These are phyloP conservation scores for Ficedula albicollis DNA, from an alignment of 2,797 vertebrate genomes.

Conservation along the genomic window DNA sequence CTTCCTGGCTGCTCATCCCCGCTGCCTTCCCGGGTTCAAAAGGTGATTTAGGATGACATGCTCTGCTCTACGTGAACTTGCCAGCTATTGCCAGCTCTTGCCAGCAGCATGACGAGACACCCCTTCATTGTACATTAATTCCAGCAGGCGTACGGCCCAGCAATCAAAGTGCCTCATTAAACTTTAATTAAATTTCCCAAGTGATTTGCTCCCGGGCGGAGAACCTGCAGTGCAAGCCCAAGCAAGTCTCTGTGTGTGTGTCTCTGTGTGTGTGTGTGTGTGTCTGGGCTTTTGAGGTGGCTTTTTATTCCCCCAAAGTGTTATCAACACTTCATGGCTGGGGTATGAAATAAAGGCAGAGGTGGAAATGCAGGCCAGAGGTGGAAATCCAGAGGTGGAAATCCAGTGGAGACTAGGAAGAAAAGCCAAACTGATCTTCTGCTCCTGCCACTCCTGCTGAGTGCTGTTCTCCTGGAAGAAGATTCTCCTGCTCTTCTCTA, in stretches of 20 bases:
- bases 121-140: constrained; percentile 47
- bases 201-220: constrained; percentile 46
- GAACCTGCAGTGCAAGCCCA: constrained; percentile 40
- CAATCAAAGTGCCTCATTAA: constrained; percentile 61
- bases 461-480: neutral
- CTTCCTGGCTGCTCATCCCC: neutral
- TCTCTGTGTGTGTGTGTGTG: neutral
- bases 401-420: neutral
- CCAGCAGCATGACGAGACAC: constrained; percentile 33
- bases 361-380: neutral
- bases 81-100: constrained; percentile 34
- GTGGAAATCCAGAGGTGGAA: neutral
- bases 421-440: neutral
- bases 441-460: neutral
- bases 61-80: constrained; percentile 30
- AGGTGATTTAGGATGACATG: constrained; percentile 61
- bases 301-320: rapidly evolving
- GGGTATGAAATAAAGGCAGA: neutral
- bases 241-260: neutral
- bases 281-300: neutral
- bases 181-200: constrained; percentile 67
- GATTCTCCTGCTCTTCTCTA: neutral
- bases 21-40: constrained; percentile 40
- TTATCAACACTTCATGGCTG: neutral
- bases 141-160: constrained; percentile 19